Evolutionary conservation across 2,888 invertebrate genomes (phyloP).

Genomic region (Adelognathus sp.): DNA sequence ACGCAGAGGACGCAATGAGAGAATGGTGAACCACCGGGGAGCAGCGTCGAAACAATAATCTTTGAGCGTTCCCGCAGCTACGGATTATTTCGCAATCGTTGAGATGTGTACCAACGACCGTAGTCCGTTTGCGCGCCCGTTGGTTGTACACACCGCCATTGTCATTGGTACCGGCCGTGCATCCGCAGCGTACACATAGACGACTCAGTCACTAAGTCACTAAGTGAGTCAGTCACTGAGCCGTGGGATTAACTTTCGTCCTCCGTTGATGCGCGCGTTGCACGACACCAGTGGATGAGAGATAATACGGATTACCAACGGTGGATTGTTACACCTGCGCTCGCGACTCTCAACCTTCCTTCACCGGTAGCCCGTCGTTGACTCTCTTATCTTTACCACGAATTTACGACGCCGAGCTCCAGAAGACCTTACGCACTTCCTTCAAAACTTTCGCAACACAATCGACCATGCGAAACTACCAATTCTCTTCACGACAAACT

Average conservation of each 20-base stretch:
- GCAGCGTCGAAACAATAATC: constrained; percentile 57
- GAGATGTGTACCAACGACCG: constrained; percentile 16
- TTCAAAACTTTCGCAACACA: constrained; percentile 42
- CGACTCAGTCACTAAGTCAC: constrained; percentile 68
- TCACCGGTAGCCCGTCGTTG: constrained; percentile 31
- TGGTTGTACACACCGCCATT: constrained; percentile 35
- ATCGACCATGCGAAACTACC: background rate
- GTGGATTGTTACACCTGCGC: background rate
- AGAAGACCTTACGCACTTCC: constrained; percentile 43
- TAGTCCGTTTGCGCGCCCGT: constrained; percentile 7
- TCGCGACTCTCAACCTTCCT: constrained; percentile 7
- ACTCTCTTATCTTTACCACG: constrained; percentile 31
- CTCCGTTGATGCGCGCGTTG: constrained; percentile 36
- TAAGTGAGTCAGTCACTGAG: constrained; percentile 66
- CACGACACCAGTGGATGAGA: constrained; percentile 14
- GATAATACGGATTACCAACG: background rate
- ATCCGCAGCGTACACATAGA: background rate
- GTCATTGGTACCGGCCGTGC: constrained; percentile 11
- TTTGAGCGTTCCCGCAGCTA: constrained; percentile 35
- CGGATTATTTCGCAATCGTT: constrained; percentile 54
- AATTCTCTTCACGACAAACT: constrained; percentile 12
- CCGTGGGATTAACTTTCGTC: constrained; percentile 70
- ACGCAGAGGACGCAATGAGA: background rate
- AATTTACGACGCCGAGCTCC: constrained; percentile 44
- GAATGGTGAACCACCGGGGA: constrained; percentile 15